Conservation (phyloP, 2,797 vertebrate genomes). For the Trichosurus vulpecula region DNA sequence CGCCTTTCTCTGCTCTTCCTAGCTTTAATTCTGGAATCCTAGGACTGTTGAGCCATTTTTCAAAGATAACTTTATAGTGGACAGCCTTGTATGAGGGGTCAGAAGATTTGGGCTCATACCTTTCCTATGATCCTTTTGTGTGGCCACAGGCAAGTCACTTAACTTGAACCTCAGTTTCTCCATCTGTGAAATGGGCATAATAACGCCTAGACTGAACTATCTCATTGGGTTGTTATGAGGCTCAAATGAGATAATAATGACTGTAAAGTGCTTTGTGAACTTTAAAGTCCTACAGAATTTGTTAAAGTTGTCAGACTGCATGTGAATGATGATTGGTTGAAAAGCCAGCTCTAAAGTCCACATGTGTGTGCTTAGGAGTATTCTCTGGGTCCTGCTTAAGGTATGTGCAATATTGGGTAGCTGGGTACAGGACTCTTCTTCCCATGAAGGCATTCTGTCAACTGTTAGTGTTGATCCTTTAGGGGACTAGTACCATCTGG, state of each 20-base stretch:
- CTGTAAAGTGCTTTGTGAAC: background rate
- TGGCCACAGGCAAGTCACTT: background rate
- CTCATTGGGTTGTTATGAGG: background rate
- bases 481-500: background rate
- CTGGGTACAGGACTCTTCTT: background rate
- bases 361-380: background rate
- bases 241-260: background rate
- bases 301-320: background rate
- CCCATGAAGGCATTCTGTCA: background rate
- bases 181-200: background rate
- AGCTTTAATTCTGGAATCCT: background rate
- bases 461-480: background rate
- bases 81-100: background rate
- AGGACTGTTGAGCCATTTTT: background rate
- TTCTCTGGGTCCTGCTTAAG: background rate
- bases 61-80: background rate
- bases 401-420: background rate
- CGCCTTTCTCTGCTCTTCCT: background rate
- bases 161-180: background rate
- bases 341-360: background rate
- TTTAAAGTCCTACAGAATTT: background rate
- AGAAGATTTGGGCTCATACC: background rate
- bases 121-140: background rate
- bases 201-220: background rate
- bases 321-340: background rate